A percentile compares a stretch with the other conserved stretches of the same genome.
Evolutionary conservation across 2,797 vertebrate genomes (phyloP).

Genomic region (Nannoperca obscura): DNA sequence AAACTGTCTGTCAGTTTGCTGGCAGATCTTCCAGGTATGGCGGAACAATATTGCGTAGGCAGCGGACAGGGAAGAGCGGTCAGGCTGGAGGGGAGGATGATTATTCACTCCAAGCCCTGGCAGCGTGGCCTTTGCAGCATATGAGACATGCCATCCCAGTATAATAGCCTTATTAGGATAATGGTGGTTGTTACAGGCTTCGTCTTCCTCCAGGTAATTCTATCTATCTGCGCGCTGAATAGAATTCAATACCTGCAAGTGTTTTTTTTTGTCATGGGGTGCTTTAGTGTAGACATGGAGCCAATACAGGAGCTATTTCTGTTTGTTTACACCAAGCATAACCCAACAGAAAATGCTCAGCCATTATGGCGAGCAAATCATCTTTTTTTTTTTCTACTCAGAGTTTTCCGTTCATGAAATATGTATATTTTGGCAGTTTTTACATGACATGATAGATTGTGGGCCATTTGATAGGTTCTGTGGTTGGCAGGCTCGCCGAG

Average conservation of each 20-base stretch:
- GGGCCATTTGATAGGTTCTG: constrained; percentile 43
- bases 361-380: constrained; percentile 55
- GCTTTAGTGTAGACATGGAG: constrained; percentile 34
- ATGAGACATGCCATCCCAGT: constrained; percentile 57
- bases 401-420: constrained; percentile 67
- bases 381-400: constrained; percentile 17
- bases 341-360: constrained; percentile 51
- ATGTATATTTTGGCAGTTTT: constrained; percentile 62
- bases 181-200: constrained; percentile 78
- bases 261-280: constrained; percentile 50
- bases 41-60: constrained; percentile 52
- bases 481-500: constrained; percentile 40
- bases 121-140: constrained; percentile 55
- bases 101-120: constrained; percentile 70
- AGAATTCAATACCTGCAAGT: constrained; percentile 69
- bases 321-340: constrained; percentile 70
- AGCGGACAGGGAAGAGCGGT: constrained; percentile 48
- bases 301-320: constrained; percentile 57
- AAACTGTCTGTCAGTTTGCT: constrained; percentile 19
- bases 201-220: constrained; percentile 72
- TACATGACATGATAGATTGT: constrained; percentile 44
- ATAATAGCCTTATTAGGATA: constrained; percentile 84
- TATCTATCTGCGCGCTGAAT: constrained; percentile 54
- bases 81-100: constrained; percentile 69
- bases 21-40: constrained; percentile 43